Evolutionary conservation across 2,888 invertebrate genomes (phyloP).

Genomic region (Didymodactylos carnosus): DNA sequence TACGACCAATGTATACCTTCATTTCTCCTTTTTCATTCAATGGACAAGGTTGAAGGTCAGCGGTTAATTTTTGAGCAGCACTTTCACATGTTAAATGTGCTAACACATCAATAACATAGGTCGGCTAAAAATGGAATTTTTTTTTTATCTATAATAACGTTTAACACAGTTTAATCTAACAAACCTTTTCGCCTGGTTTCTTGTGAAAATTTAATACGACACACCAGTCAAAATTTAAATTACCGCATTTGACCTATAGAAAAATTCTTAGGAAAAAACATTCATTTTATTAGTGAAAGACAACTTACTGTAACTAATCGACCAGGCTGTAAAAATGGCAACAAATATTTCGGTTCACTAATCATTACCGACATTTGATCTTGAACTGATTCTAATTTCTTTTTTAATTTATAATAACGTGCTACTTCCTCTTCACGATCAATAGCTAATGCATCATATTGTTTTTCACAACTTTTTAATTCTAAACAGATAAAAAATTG

Average conservation of each 20-base stretch:
- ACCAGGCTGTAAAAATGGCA: conserved; percentile 84
- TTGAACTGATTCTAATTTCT: conserved; percentile 54
- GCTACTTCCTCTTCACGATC: conserved; percentile 54
- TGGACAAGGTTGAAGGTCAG: conserved; percentile 36
- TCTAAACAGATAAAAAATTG: conserved; percentile 6
- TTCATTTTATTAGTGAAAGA: conserved; percentile 58
- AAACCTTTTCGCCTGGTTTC: conserved; percentile 30
- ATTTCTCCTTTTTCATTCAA: conserved; percentile 53
- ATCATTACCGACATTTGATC: conserved; percentile 56
- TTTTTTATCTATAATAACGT: too few species aligned
- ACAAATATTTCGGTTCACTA: conserved; percentile 62
- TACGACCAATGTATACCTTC: conserved; percentile 40
- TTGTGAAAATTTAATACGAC: conserved; percentile 77
- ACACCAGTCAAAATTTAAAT: conserved; percentile 70
- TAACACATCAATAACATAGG: conserved; percentile 60
- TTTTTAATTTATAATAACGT: conserved; percentile 62
- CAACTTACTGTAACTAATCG: conserved; percentile 60
- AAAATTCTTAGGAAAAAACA: neutral
- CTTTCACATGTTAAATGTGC: conserved; percentile 53
- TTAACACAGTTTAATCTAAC: neutral
- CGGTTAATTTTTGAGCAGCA: conserved; percentile 29
- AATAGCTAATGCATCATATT: conserved; percentile 35
- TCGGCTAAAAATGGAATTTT: conserved; percentile 40
- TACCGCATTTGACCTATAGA: neutral
- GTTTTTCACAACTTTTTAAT: conserved; percentile 5